Base-by-base conservation (phyloP, 92 coral and sea anemone species). In the Porites evermanni region DNA sequence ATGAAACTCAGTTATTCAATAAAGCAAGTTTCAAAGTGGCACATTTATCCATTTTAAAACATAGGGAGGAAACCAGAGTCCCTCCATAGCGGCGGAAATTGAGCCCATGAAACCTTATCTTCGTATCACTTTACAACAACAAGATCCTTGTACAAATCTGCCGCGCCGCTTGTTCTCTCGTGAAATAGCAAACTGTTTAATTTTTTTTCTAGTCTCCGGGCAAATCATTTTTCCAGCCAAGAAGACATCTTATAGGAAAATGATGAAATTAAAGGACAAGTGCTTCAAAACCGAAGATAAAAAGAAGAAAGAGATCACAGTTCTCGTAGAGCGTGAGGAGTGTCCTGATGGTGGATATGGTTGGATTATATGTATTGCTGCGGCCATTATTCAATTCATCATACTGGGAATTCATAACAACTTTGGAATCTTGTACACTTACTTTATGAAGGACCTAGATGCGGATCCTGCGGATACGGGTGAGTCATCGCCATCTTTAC, bases 271-370 rank as follows among this genome's bases (percentile, higher is more conserved):
- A 1, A 83, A 74, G 87, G 17, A 74, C 72, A 73, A 81, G 66
- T 11, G 63, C 64, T 75, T 64, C 56, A 74, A 18, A 50, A 44
- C 14, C 12, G 79, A 63, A 64, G 87, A 63, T 47, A 83, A 50
- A 52, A 66, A 72, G 52, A 72, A 60, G 12, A 64, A 83, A 7
- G 72, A 11, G 13, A 56, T 17, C n/a, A 52, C 87, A 73, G 52
- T 71, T 3, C 0, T 51, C 61, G 74, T 7, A 24, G 87, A 50
- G 60, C 89, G 52, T 14, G 93, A 38, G 47, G 47, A 87, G 3
- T 87, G 84, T 23, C 98, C 92, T n/a, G 98, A 96, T 70, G 98
- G 98, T 0, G 94, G 92, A 3, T 96, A 90, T 32, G 98, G 98
- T 11, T 96, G 98, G 96, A 54, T 93, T 2, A 84, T 95, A 7